Evolutionary conservation across 2,113 vertebrate species (phyloP), one percentile per base, ranked within the genome.

Genomic region (Pseudopodoces humilis): DNA sequence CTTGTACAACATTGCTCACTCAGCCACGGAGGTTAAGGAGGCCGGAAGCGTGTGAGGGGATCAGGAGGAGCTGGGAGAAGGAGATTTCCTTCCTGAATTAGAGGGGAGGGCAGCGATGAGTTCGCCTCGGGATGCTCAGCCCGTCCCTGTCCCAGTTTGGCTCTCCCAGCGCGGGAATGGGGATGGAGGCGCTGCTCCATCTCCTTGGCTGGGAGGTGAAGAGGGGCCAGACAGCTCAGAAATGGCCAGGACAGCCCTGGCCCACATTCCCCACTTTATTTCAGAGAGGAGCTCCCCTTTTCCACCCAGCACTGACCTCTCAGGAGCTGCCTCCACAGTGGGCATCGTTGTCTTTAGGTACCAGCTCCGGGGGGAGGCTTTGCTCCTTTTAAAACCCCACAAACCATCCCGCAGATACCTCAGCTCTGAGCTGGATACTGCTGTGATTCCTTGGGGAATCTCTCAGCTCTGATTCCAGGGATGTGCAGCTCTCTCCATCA

Each of bases 191-290:
- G 70, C 56, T 78, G 9, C 7, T 55, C 67, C 77, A 56, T 63
- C 77, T 53, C 25, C 50, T 41, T 21, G 63, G 41, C 14, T 90
- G 59, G 86, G 90, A 91, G 83, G 37, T 47, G 67, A 46, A 39
- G 87, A 59, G 96, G 95, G 81, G 88, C 65, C 93, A 67, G 74
- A 33, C 31, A 75, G 83, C 84, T 76, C 72, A 65, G 58, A 76
- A 92, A 50, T 63, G 88, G 89, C 24, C 24, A 5, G 83, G 84
- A 28, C 72, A 44, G 53, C 27, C 44, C 31, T 52, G 11, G 64
- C 15, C 20, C 7, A 2, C 44, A 9, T 27, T 25, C 56, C 94
- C 39, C 39, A 39, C 39, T 39, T 39, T 12, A 39, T 39, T 43
- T 43, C 43, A 16, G 43, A 43, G 43, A 16, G 43, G 43, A 43